Conservation (phyloP, 2,888 invertebrate species). For the Protodeltote pygarga region DNA sequence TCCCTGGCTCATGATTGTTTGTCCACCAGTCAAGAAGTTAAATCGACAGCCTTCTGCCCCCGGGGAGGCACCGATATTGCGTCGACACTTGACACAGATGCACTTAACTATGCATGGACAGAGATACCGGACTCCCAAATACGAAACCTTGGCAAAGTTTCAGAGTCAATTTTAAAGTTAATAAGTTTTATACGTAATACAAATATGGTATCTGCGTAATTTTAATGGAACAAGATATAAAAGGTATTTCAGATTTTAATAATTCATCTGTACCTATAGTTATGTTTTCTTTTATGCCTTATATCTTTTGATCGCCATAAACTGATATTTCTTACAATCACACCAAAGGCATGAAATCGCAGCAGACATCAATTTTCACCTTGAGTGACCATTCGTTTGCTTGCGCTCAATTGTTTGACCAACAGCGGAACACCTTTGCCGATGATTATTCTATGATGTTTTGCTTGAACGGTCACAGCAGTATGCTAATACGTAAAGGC, state of each 20-base stretch:
- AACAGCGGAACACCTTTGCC: conserved; percentile 60
- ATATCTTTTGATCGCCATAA: no score
- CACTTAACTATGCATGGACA: conserved; percentile 84
- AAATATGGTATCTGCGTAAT: background rate
- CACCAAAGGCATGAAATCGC: conserved; percentile 68
- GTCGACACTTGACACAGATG: conserved; percentile 79
- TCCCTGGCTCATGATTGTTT: conserved; percentile 55
- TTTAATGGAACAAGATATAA: background rate
- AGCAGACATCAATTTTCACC: conserved; percentile 75
- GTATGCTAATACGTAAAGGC: conserved; percentile 44
- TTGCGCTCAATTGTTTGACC: conserved; percentile 67
- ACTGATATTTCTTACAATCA: conserved; percentile 8
- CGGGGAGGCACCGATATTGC: conserved; percentile 74
- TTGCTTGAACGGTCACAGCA: conserved; percentile 63
- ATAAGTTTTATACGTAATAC: conserved; percentile 24
- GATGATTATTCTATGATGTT: conserved; percentile 54
- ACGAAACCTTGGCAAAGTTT: conserved; percentile 71
- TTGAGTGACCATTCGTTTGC: conserved; percentile 72
- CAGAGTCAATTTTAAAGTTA: conserved; percentile 70
- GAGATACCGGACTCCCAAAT: conserved; percentile 73
- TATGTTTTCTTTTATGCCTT: no score
- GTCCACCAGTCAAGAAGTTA: conserved; percentile 67
- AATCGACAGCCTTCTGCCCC: conserved; percentile 65
- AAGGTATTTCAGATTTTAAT: no score
- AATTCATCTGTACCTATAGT: no score